These are phyloP conservation scores for Morus bassanus DNA, from an alignment of 2,797 vertebrate species.

Conservation along the genomic window DNA sequence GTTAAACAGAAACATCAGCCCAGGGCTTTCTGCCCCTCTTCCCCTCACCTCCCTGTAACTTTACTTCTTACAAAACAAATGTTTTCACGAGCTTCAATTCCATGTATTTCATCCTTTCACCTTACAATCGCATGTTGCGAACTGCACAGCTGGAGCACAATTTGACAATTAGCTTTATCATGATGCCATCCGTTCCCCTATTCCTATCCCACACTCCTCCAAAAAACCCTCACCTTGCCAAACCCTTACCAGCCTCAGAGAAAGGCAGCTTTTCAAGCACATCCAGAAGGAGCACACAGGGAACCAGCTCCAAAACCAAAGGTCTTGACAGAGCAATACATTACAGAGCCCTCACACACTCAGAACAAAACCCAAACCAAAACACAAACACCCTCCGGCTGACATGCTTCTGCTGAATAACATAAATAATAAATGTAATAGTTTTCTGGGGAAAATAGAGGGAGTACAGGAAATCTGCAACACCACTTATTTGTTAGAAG, in stretches of 20 bases:
- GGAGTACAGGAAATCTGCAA: not conserved
- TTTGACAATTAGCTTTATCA: not conserved
- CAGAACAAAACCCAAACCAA: not conserved
- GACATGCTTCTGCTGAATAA: not conserved
- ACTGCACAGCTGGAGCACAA: not conserved
- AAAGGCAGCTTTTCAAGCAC: not conserved
- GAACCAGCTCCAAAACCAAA: not conserved
- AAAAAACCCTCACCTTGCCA: not conserved
- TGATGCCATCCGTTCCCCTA: not conserved
- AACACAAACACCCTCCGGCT: not conserved
- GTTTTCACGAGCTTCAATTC: not conserved
- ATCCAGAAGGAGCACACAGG: not conserved
- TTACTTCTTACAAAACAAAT: not conserved
- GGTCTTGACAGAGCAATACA: not conserved
- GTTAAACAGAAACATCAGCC: accelerated
- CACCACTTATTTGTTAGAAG: not conserved
- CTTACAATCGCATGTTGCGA: not conserved
- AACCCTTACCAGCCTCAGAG: not conserved
- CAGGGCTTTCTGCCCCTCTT: not conserved
- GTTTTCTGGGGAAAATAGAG: not conserved
- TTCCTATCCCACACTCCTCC: not conserved
- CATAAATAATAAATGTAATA: not conserved
- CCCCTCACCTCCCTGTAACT: not conserved
- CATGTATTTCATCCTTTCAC: not conserved
- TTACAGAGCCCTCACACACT: not conserved